Evolutionary conservation across 2,888 invertebrate species (phyloP), one percentile per base, ranked within the genome.

Genomic region (Pyrochroa serraticornis): DNA sequence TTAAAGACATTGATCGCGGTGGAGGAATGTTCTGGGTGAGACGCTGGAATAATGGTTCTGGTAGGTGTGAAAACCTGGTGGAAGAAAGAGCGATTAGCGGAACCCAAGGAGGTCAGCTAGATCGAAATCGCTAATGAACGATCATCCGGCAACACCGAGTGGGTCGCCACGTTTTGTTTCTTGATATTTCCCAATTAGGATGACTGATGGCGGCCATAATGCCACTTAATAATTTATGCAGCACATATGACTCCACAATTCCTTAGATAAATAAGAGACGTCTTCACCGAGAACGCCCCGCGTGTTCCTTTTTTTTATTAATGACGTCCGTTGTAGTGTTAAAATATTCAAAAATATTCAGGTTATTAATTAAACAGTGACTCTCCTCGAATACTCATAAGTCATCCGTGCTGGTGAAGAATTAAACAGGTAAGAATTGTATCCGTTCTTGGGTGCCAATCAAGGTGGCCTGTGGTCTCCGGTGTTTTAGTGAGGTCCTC

Each of bases 311-410:
- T 58, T 64, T 61, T 72, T 73, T 72, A 73, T 73, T 73, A 73
- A 73, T 73, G 72, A 69, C 66, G 67, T 63, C 68, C 63, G 63
- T 69, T 65, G 70, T 72, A 67, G 73, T 73, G 73, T 72, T 73
- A 73, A 73, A 73, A 73, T 73, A 73, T 73, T 72, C 72, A 65
- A 67, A 72, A 71, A 71, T 72, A 70, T 70, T 70, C 70, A 62
- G 69, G 71, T 72, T 73, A 72, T 72, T 73, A 72, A 73, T 72
- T 72, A 73, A 72, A 70, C 70, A 65, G 58, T 63, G 57, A 62
- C 71, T 71, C 65, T 64, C 64, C 63, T 67, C 58, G 67, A 68
- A 66, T 67, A 67, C 62, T 65, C 69, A 67, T 69, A 68, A 68
- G 66, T 71, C 69, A 71, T 70, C 65, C 62, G 55, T 55, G 51